Percentiles rank a stretch among this genome's conserved stretches.
Conservation (phyloP, 2,888 invertebrate species). For the Drosophila gaucha region DNA sequence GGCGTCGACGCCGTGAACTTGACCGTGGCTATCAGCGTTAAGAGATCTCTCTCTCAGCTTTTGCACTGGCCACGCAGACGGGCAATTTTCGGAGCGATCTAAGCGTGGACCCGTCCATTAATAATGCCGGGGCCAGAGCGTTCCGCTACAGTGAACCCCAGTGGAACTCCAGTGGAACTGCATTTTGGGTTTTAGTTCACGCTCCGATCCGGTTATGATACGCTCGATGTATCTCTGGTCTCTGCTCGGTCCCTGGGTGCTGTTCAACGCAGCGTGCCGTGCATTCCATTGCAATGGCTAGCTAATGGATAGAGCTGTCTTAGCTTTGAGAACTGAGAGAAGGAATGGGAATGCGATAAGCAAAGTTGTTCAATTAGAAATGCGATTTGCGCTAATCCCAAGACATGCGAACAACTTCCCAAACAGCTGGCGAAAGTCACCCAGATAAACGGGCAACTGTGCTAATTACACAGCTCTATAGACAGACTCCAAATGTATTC, state of each 20-base stretch:
- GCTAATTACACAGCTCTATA: conserved; percentile 3
- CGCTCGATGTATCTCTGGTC: conserved; percentile 57
- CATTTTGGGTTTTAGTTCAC: conserved; percentile 72
- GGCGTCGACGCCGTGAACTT: conserved; percentile 79
- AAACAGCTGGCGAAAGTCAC: conserved; percentile 47
- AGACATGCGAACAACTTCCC: conserved; percentile 55
- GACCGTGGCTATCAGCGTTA: conserved; percentile 82
- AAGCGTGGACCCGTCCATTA: conserved; percentile 73
- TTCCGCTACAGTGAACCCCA: conserved; percentile 62
- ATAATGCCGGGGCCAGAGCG: conserved; percentile 55
- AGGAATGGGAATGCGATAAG: conserved; percentile 51
- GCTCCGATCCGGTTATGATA: conserved; percentile 80
- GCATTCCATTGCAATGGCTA: conserved; percentile 71
- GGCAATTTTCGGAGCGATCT: conserved; percentile 55
- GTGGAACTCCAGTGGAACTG: conserved; percentile 26
- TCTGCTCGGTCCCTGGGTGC: conserved; percentile 9
- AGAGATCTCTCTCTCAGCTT: conserved; percentile 61
- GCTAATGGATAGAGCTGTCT: conserved; percentile 67
- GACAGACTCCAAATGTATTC: conserved; percentile 22
- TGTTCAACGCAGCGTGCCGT: conserved; percentile 77
- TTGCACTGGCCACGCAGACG: conserved; percentile 42
- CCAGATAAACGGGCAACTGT: conserved; percentile 26
- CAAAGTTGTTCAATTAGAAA: conserved; percentile 73
- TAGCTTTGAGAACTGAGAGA: conserved; percentile 9
- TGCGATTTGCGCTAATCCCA: conserved; percentile 66